These are phyloP conservation scores for Drosophila kokeensis DNA, from an alignment of 2,888 invertebrate species.

Conservation along the genomic window DNA sequence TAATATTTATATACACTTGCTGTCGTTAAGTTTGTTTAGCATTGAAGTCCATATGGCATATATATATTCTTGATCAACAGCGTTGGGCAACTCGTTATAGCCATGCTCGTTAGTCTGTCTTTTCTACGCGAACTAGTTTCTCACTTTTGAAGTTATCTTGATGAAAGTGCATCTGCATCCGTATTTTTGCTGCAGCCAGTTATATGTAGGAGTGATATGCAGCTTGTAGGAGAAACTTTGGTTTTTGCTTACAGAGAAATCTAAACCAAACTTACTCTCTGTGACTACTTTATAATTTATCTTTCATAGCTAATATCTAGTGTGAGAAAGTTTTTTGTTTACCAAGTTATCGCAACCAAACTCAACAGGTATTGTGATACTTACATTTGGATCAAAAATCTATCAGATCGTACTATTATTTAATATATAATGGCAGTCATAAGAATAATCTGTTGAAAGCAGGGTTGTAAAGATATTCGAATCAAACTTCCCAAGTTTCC, in stretches of 20 bases:
- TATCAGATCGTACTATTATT: neutral
- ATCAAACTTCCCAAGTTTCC: neutral
- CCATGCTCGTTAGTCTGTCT: neutral
- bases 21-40: neutral
- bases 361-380: neutral
- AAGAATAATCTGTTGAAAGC: neutral
- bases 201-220: neutral
- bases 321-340: too few species aligned
- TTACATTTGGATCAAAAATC: neutral
- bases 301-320: too few species aligned
- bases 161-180: neutral
- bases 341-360: neutral
- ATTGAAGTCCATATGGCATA: neutral
- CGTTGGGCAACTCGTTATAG: neutral
- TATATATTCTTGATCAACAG: neutral
- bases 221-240: too few species aligned
- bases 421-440: neutral
- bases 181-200: neutral
- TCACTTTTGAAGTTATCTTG: neutral
- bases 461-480: neutral
- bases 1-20: neutral
- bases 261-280: too few species aligned
- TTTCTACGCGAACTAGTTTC: neutral
- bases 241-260: too few species aligned
- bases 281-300: too few species aligned